These are phyloP conservation scores for Ips nitidus DNA, from an alignment of 1,140 invertebrate species.

Conservation along the genomic window DNA sequence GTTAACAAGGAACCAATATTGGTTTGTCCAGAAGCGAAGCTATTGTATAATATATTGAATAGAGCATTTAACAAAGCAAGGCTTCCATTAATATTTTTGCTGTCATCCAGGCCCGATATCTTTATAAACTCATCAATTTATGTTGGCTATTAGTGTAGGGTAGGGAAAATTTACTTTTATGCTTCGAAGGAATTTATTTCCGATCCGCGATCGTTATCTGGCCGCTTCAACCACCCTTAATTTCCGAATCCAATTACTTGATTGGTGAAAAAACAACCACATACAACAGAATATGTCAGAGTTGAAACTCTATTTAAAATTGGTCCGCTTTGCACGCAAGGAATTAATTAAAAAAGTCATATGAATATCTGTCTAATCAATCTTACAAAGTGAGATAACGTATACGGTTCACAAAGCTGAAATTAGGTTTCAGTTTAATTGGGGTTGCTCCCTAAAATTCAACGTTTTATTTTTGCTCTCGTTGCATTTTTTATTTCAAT, in stretches of 20 bases:
- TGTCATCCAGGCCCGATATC: conserved; percentile 28
- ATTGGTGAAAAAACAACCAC: neutral
- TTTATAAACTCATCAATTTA: conserved; percentile 34
- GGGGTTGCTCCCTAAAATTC: no score
- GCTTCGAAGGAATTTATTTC: neutral
- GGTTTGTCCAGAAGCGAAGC: conserved; percentile 28
- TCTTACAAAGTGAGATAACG: conserved; percentile 25
- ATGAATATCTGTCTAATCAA: conserved; percentile 28
- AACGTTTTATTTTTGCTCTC: no score
- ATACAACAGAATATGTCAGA: conserved; percentile 17
- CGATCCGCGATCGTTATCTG: neutral
- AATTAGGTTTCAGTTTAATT: neutral
- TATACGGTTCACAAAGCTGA: conserved; percentile 2
- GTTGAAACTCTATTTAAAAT: conserved; percentile 25
- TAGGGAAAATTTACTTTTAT: conserved; percentile 2
- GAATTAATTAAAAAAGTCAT: conserved; percentile 31
- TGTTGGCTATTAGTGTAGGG: conserved; percentile 3
- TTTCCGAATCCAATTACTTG: conserved; percentile 16
- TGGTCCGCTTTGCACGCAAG: conserved; percentile 17
- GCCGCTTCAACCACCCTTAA: neutral
- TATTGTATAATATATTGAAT: conserved; percentile 37
- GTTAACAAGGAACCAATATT: conserved; percentile 35
- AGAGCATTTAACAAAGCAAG: conserved; percentile 31
- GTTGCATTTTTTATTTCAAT: no score
- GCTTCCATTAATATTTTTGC: conserved; percentile 35